Evolutionary conservation across 2,888 invertebrate genomes (phyloP), one percentile per base, ranked within the genome.

Genomic region (Idaea dimidiata): DNA sequence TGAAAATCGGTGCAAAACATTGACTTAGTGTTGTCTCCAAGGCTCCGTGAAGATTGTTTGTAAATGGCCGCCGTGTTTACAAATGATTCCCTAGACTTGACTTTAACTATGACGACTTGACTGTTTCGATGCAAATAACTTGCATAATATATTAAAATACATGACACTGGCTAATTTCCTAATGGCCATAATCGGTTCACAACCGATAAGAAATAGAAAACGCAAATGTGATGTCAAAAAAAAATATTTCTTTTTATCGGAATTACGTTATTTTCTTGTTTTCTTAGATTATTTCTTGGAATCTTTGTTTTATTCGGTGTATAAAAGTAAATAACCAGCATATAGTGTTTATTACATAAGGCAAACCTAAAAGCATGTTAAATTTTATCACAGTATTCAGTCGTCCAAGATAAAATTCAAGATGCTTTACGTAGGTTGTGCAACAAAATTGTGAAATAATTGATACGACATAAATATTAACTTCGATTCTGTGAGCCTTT

Each of bases 291-390:
- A 54, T 58, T 63, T 61, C 59, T 43, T 63, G 53, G 24, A 61
- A 62, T 62, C 55, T 63, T 61, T 64, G 61, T 64, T 62, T 60
- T 64, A 65, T 63, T 59, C 54, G 57, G 24, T 17, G 24, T 57
- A 6, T 43, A 60, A 17, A 59, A 57, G 57, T 61, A 65, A 59
- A 53, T n/a, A 55, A 59, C 31, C 17, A 57, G 61, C 57, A 59
- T 58, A 24, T 7, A 56, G 56, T 18, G 16, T 16, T 58, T 54
- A 1, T 10, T 57, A 63, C 18, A 54, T 31, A 58, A 53, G 17
- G 18, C 32, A 59, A 57, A 16, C 17, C 54, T 17, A 58, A 57
- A 58, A 62, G 59, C 63, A 68, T 70, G 66, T 68, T 66, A 64
- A 59, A 57, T 63, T 63, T 61, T 66, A 59, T 62, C 62, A 58